Base-by-base conservation (phyloP, 1,140 invertebrate genomes). In the Drosophila takahashii region DNA sequence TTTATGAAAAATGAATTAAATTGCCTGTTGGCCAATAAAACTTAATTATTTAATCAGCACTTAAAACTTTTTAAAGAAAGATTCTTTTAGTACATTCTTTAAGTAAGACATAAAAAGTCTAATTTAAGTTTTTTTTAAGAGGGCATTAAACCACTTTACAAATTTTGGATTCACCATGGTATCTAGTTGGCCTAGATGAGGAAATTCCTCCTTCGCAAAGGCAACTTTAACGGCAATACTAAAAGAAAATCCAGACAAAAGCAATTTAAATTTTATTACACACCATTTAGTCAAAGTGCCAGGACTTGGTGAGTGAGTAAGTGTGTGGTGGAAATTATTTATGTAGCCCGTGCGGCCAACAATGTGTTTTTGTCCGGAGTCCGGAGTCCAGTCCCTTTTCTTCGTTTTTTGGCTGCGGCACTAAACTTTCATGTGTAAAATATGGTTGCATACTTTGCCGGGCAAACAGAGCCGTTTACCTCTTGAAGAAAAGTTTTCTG, bases 251-350 rank as follows among this genome's bases (percentile, higher is more conserved):
- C 62, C 77, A 85, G 81, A 81, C 81, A 81, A 78, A 81, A 77
- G 74, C 81, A 85, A 81, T 85, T 85, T 77, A 81, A 86, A 70
- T 86, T 85, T 85, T 85, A 85, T 85, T 85, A 64, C 78, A 86
- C 57, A 77, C 78, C 81, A 85, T 85, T 81, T 78, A 85, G 78
- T 70, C 81, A 86, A 83, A 79, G 75, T 83, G 79, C 54, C 75
- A 76, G 69, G 41, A 51, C 56, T 50, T 34, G 54, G 51, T 48
- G 59, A 42, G 65, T 73, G 62, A 71, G 58, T 64, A 41, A 47
- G 57, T 86, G 60, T 57, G 71, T 36, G 67, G 48, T 61, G 67
- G 60, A 57, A 70, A 75, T 85, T 78, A 87, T 87, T 78, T 81
- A 86, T 87, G 61, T 45, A 76, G 65, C 61, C 37, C 53, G 60